Evolutionary conservation across 2,888 invertebrate genomes (phyloP), one percentile per base, ranked within the genome.

Genomic region (Lepidochitona cinerea): DNA sequence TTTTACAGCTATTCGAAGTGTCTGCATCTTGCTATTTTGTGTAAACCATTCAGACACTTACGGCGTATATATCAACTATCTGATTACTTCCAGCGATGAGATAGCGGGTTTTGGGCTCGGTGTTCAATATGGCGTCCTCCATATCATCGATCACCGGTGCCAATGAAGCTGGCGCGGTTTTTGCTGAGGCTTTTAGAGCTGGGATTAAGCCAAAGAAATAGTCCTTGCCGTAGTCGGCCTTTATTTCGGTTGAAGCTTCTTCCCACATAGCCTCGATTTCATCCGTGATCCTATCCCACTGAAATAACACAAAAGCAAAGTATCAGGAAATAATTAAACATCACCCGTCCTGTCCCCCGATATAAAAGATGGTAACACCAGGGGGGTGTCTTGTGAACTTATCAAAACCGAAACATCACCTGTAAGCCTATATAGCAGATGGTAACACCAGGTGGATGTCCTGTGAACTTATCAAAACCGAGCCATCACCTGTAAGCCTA

Each of bases 131-230:
- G 9, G 81, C 81, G 68, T 83, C 82, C 53, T 84, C 82, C 79
- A 85, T 78, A 6, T 84, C 83, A 73, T 85, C 83, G n/a, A 85
- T 73, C 23, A 84, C 83, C 12, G 84, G 79, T 1, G 73, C 78
- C 7, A 80, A 75, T 9, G 77, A 74, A 66, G 72, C 35, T 9
- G 73, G 71, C 37, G 79, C 54, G 1, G 80, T 78, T 0, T 70
- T 35, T 9, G 70, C 68, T 0, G 72, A 65, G 7, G 71, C 73
- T 3, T 37, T 52, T 68, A 70, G 68, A 76, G 74, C 52, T 70
- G 59, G 54, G 32, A 37, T 36, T 3, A 52, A 59, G 26, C 81
- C 71, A 18, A 79, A 73, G 29, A 83, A 74, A 54, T 82, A 80
- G 2, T 83, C 79, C 68, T 73, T 71, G 35, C 59, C 59, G 29